Evolutionary conservation across 35 echinoderm and acorn worm genomes (phyloP).

Genomic region (Apostichopus californicus): DNA sequence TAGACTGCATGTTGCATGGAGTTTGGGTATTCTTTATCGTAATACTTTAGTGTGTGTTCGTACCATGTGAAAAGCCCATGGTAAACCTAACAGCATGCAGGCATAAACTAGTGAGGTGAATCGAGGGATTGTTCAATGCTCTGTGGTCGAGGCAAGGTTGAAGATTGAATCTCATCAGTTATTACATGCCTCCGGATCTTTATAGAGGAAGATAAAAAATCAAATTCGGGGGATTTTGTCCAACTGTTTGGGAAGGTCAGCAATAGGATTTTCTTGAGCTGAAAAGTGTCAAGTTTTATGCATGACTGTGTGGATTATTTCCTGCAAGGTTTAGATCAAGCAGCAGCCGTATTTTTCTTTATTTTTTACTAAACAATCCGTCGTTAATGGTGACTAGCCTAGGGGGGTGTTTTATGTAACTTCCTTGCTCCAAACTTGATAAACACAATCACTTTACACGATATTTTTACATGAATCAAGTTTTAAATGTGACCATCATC

Average conservation of each 20-base stretch:
- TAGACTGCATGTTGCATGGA: background rate
- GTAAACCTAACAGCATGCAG: slow-evolving; percentile 6
- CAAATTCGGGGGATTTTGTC: background rate
- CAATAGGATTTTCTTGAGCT: background rate
- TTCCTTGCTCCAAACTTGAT: too few species aligned
- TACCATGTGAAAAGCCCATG: background rate
- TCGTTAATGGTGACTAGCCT: too few species aligned
- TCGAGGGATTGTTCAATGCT: background rate
- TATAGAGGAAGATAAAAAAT: background rate
- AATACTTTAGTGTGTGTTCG: background rate
- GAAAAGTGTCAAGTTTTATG: background rate
- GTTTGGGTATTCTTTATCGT: too few species aligned
- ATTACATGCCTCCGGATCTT: background rate
- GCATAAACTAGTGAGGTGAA: background rate
- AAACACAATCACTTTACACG: too few species aligned
- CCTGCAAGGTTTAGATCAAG: too few species aligned
- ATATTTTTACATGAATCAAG: too few species aligned
- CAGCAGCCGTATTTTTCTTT: too few species aligned
- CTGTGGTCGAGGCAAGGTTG: background rate
- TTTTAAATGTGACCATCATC: too few species aligned
- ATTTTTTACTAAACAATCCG: too few species aligned
- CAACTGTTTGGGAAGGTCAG: slow-evolving; percentile 6
- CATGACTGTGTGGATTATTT: background rate
- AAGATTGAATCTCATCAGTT: background rate
- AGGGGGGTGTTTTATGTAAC: too few species aligned